Conservation (phyloP, 1,140 invertebrate species). For the Ruditapes philippinarum region DNA sequence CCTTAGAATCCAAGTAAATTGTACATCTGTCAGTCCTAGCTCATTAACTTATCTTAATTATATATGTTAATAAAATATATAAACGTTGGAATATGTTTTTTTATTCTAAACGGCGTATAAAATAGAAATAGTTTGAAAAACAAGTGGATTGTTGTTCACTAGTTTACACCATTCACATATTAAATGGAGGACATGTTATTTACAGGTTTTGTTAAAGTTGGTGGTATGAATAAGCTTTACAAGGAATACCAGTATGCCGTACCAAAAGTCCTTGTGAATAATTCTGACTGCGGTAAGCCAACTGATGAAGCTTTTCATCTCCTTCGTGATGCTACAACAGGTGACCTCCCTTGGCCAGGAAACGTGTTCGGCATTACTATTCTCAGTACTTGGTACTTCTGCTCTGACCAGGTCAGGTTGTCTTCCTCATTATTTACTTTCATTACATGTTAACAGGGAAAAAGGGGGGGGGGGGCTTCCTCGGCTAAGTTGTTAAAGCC, state of each 20-base stretch:
- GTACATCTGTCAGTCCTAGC: too few species aligned
- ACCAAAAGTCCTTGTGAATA: slow-evolving; percentile 71
- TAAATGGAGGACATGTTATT: too few species aligned
- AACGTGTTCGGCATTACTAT: slow-evolving; percentile 88
- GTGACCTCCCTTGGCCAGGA: slow-evolving; percentile 88
- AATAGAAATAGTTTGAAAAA: too few species aligned
- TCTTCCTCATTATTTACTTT: background rate
- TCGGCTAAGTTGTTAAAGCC: too few species aligned
- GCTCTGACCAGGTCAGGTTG: slow-evolving; percentile 88
- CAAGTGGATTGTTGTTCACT: too few species aligned
- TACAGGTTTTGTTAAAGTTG: slow-evolving; percentile 83
- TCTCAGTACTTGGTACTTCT: slow-evolving; percentile 89
- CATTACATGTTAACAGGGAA: background rate
- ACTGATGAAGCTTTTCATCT: slow-evolving; percentile 87
- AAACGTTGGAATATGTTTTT: too few species aligned
- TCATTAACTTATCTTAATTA: too few species aligned
- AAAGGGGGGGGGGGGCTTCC: too few species aligned
- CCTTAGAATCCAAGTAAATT: too few species aligned
- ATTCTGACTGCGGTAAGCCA: slow-evolving; percentile 78
- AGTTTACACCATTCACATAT: too few species aligned
- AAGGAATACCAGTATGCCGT: slow-evolving; percentile 85
- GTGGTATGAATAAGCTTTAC: slow-evolving; percentile 86
- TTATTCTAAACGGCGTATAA: too few species aligned
- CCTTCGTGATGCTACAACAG: slow-evolving; percentile 84
- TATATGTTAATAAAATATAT: too few species aligned